Base-by-base conservation (phyloP, 2,888 invertebrate genomes). In the Apotomis capreana region DNA sequence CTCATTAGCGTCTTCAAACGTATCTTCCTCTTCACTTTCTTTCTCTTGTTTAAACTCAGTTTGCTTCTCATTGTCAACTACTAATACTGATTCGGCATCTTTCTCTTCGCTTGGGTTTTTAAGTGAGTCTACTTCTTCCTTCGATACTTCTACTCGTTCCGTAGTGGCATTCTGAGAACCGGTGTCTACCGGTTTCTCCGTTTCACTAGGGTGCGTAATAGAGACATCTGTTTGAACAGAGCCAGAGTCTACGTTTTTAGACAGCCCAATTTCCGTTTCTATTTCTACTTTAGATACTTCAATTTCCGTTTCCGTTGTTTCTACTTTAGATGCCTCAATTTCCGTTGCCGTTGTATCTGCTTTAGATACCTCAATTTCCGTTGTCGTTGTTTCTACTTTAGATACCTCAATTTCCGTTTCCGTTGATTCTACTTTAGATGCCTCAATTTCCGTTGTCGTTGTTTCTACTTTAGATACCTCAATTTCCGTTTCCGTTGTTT, bases 1-100 rank as follows among this genome's bases (percentile, higher is more conserved):
- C 74, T 81, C 83, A 37, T 63, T 60, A 10, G 73, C 71, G 40
- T 78, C 79, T 5, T 79, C 75, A 51, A 63, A 67, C 44, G 52
- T 58, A n/a, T 69, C 69, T 54, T 74, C 68, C n/a, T 75, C 61
- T 36, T 73, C 64, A 8, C 46, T 15, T 10, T 52, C 58, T 63
- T 46, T 72, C 3, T 58, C 68, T 15, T 49, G 26, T 59, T 59
- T 63, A 71, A 78, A 75, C 51, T 55, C 70, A 49, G 69, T 64
- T 69, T 77, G 76, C 64, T 72, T 77, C 52, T 68, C 68, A 51
- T 59, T 68, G 69, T 77, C 71, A 69, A 60, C 60, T 64, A 77
- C 77, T 59, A 74, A 73, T 63, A 52, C 52, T 46, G 58, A 60
- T 52, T 74, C 74, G 54, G 62, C 44, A 59, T 60, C 54, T 49